Evolutionary conservation across 2,888 invertebrate genomes (phyloP).

Genomic region (Scaptomyza parva): DNA sequence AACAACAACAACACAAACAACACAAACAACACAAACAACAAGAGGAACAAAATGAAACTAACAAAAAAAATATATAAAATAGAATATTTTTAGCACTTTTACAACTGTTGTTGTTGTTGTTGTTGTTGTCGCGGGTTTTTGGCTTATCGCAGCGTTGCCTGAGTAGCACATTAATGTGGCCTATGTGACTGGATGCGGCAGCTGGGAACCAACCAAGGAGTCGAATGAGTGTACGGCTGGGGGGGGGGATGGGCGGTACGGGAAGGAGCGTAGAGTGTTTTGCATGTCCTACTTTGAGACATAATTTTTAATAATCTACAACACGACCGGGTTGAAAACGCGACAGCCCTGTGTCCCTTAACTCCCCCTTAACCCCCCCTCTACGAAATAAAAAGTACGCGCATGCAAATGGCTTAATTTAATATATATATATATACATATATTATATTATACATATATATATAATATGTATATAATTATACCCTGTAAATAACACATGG

Average conservation of each 20-base stretch:
- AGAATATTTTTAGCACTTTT: conserved; percentile 57
- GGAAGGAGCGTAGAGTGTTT: conserved; percentile 26
- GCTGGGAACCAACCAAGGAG: conserved; percentile 11
- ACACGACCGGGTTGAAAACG: conserved; percentile 63
- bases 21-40: conserved; percentile 35
- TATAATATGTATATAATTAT: too few relatives aligned
- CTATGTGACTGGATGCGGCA: conserved; percentile 62
- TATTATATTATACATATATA: too few relatives aligned
- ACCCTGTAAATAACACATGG: conserved; percentile 41
- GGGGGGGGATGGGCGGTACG: conserved; percentile 30
- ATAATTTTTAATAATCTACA: conserved; percentile 78
- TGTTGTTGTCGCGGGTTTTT: conserved; percentile 30
- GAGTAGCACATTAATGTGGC: conserved; percentile 73
- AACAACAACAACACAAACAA: conserved; percentile 18
- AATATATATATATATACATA: conserved; percentile 76
- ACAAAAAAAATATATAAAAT: conserved; percentile 34
- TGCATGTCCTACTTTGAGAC: conserved; percentile 77
- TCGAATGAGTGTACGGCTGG: not conserved
- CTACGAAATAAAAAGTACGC: conserved; percentile 60
- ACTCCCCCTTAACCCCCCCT: conserved; percentile 12
- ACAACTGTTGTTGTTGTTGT: conserved; percentile 51
- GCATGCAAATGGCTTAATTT: conserved; percentile 77
- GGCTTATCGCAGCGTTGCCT: conserved; percentile 65
- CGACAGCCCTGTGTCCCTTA: conserved; percentile 34
- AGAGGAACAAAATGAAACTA: conserved; percentile 32